Evolutionary conservation across 30 jellyfish, hydroid and myxozoan species (phyloP).

Genomic region (Turritopsis rubra): DNA sequence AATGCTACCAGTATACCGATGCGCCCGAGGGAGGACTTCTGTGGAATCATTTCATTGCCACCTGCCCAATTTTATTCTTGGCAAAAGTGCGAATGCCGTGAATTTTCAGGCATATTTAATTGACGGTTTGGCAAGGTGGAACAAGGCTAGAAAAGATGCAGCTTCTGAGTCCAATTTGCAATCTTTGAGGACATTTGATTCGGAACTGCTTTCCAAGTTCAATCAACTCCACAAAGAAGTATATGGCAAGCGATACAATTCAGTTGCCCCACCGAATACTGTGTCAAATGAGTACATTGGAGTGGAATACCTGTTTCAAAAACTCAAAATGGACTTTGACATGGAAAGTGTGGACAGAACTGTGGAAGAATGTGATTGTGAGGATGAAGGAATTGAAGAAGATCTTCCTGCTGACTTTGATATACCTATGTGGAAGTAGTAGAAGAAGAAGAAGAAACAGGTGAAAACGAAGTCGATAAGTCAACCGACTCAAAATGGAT

Average conservation of each 20-base stretch:
- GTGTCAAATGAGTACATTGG: conserved; percentile 27
- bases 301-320: conserved; percentile 27
- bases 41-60: conserved; percentile 25
- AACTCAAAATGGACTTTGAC: not conserved
- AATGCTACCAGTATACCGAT: conserved; percentile 41
- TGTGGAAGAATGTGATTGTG: conserved; percentile 22
- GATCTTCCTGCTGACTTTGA: conserved; percentile 12
- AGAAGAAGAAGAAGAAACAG: conserved; percentile 2
- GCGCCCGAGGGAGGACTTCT: conserved; percentile 53
- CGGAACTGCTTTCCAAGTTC: not conserved
- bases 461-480: not conserved
- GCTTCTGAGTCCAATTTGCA: not conserved
- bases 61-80: conserved; percentile 16
- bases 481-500: conserved; percentile 25
- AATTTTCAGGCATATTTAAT: conserved; percentile 40
- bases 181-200: not conserved
- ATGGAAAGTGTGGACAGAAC: not conserved
- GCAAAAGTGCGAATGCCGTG: conserved; percentile 39
- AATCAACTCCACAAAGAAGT: conserved; percentile 1
- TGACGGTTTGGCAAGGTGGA: conserved; percentile 36
- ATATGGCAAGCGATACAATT: not conserved
- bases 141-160: conserved; percentile 19
- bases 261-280: conserved; percentile 1
- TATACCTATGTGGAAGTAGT: not conserved
- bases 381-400: conserved; percentile 16